Base-by-base conservation (phyloP, 2,797 vertebrate species). In the Carapus acus region DNA sequence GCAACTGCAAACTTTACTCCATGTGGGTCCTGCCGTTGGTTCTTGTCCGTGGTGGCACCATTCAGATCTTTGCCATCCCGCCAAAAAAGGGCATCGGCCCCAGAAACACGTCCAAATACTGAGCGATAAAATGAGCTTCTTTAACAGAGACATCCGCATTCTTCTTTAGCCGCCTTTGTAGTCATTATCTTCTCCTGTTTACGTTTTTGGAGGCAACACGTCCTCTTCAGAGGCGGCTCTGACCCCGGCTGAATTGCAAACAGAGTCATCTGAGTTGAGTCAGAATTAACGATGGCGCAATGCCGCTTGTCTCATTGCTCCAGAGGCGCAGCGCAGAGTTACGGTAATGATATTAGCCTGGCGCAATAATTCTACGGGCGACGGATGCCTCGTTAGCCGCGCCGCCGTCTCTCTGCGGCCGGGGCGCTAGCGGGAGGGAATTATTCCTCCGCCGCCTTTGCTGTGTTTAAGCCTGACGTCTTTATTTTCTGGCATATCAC, bases 381-480 rank as follows among this genome's bases (percentile, higher is more conserved):
- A 77, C 54, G 54, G 46, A 59, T 65, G 65, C 52, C 69, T 76
- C 67, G 52, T 74, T 80, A 67, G 58, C 62, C 18, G 23, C 33
- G 66, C 50, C 49, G 53, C 73, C 54, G 59, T 59, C 33, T 13
- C 72, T 74, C 67, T 57, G 55, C 62, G 64, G 50, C 13, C 7
- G 19, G n/a, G 24, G 52, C 54, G 62, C 73, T 60, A 63, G 52
- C 47, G 69, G 54, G 54, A 49, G 78, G n/a, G 9, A 77, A 71
- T 49, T 1, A 59, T 59, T 48, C 19, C 48, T 61, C 62, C 49
- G 17, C 47, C 63, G 73, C 49, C 65, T n/a, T 65, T 69, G 57
- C 58, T 49, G 53, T 70, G 53, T 73, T 78, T 65, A 67, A 64
- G 36, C 58, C 24, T 65, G 44, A 73, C 73, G 76, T 49, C 76